Conservation (phyloP, 2,113 vertebrate species). For the Bothrops jararaca region DNA sequence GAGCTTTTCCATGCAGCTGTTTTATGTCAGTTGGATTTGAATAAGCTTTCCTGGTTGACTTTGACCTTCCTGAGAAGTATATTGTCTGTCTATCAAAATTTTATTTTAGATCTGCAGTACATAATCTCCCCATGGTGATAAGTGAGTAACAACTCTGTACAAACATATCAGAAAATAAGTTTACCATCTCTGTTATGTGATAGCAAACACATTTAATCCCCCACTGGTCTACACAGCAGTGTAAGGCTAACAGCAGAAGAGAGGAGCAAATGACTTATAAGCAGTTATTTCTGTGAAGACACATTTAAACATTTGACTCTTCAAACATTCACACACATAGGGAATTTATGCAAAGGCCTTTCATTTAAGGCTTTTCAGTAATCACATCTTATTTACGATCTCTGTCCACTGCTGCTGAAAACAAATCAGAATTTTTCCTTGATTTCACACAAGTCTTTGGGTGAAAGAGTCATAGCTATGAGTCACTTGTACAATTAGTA, state of each 20-base stretch:
- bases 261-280: background rate
- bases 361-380: background rate
- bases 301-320: background rate
- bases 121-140: background rate
- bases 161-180: conserved; percentile 12
- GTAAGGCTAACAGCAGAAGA: background rate
- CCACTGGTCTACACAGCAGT: background rate
- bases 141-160: background rate
- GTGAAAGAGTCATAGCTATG: background rate
- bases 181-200: background rate
- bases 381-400: background rate
- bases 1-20: background rate
- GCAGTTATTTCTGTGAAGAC: background rate
- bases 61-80: background rate
- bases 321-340: background rate
- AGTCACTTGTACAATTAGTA: background rate
- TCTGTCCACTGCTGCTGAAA: background rate
- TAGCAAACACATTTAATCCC: conserved; percentile 16
- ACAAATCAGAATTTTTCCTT: background rate
- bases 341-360: background rate
- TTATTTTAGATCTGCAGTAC: conserved; percentile 2
- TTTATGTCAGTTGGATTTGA: background rate
- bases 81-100: background rate
- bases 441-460: background rate
- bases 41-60: background rate